A percentile compares a stretch with the other conserved stretches of the same genome.
Evolutionary conservation across 1,140 invertebrate genomes (phyloP).

Genomic region (Drosophila eugracilis): DNA sequence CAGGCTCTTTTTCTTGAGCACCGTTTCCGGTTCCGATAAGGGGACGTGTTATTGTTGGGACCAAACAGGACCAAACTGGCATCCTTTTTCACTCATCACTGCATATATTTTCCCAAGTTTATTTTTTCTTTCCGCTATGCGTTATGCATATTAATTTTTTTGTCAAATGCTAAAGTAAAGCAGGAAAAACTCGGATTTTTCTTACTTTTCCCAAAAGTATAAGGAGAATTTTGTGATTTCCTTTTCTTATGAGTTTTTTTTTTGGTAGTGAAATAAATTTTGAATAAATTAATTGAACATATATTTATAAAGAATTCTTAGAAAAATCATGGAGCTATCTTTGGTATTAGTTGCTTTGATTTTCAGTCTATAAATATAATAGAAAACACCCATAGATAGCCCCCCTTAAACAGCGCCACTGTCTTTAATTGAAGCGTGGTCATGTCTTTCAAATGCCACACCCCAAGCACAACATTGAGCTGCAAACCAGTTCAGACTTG

Average conservation of each 20-base stretch:
- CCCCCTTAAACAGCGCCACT: not conserved
- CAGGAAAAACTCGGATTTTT: constrained; percentile 21
- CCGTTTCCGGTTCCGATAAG: constrained; percentile 60
- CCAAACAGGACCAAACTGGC: constrained; percentile 23
- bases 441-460: constrained; percentile 36
- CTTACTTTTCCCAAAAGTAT: constrained; percentile 7
- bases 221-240: not conserved
- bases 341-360: too few species aligned
- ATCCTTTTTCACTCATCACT: constrained; percentile 83
- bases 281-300: too few species aligned
- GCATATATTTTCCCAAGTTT: constrained; percentile 77
- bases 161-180: constrained; percentile 4
- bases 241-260: not conserved
- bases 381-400: not conserved
- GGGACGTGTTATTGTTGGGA: constrained; percentile 56
- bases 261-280: not conserved
- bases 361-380: not conserved
- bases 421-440: constrained; percentile 14
- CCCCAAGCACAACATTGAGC: constrained; percentile 27
- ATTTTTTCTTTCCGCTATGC: constrained; percentile 68
- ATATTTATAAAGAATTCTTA: too few species aligned
- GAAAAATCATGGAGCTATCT: too few species aligned
- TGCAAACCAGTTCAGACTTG: constrained; percentile 61
- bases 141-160: constrained; percentile 80
- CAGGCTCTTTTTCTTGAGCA: constrained; percentile 4